Conservation (phyloP, 2,797 vertebrate genomes). For the Toxotes lorentzi region DNA sequence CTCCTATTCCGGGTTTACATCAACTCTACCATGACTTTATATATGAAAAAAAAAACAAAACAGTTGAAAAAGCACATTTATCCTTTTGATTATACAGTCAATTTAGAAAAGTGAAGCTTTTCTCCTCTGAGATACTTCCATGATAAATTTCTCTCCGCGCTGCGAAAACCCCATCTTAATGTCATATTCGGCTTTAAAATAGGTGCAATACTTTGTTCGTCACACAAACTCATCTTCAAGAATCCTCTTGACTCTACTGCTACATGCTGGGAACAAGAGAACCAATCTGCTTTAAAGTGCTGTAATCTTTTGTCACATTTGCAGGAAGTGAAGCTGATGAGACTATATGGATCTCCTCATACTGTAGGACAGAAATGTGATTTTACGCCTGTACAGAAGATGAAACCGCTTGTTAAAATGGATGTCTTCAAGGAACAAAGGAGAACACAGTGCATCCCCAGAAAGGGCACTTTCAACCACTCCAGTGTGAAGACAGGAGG, state of each 20-base stretch:
- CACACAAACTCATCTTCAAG: neutral
- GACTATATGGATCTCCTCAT: neutral
- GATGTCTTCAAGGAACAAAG: slow-evolving; percentile 33
- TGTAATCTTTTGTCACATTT: neutral
- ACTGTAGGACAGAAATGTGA: neutral
- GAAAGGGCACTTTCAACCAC: slow-evolving; percentile 38
- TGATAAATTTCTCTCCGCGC: neutral
- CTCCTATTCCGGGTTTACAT: neutral
- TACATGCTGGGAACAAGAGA: neutral
- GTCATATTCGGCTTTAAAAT: neutral
- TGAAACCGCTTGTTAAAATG: neutral
- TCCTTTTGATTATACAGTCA: neutral
- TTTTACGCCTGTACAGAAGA: neutral
- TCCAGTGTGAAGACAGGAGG: slow-evolving; percentile 29
- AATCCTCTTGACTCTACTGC: neutral
- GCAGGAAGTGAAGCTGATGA: neutral
- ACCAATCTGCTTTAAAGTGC: neutral
- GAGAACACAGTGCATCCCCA: slow-evolving; percentile 7
- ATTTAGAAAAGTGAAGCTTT: neutral
- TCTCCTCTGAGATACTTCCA: neutral
- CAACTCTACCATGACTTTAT: neutral
- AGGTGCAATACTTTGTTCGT: neutral
- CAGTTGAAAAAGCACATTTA: neutral
- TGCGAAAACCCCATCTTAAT: neutral
- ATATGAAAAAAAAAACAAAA: neutral